Evolutionary conservation across 2,113 vertebrate genomes (phyloP).

Genomic region (Damaliscus lunatus): DNA sequence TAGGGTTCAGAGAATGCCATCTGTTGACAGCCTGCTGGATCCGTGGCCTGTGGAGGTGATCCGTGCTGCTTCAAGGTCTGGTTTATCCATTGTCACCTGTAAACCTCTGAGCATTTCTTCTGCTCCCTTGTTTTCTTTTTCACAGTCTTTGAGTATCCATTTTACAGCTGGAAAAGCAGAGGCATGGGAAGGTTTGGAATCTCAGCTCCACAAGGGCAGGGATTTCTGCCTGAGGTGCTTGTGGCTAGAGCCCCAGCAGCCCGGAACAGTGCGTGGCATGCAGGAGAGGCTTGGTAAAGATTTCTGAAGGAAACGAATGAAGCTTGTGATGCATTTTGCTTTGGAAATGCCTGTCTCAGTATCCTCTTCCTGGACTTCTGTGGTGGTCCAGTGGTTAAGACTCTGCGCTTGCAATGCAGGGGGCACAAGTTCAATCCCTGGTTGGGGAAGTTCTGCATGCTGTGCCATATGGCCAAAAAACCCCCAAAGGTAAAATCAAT

Average conservation of each 20-base stretch:
- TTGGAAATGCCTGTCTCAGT: neutral
- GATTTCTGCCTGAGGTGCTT: neutral
- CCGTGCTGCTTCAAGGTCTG: neutral
- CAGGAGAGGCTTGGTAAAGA: neutral
- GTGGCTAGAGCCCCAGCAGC: neutral
- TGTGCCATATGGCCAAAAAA: neutral
- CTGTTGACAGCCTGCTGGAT: neutral
- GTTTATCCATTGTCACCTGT: neutral
- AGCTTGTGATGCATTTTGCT: neutral
- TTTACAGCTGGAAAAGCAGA: neutral
- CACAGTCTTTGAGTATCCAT: neutral
- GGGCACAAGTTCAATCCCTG: neutral
- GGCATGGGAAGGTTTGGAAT: neutral
- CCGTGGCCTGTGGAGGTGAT: neutral
- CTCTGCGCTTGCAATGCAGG: neutral
- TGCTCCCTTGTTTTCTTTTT: neutral
- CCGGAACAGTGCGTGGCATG: neutral
- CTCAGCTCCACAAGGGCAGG: neutral
- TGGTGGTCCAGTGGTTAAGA: neutral
- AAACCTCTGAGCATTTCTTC: neutral
- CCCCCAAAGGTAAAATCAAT: neutral
- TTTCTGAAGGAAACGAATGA: neutral
- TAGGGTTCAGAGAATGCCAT: neutral
- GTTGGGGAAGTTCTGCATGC: neutral
- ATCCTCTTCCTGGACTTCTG: neutral